These are phyloP conservation scores for Hemistola chrysoprasaria DNA, from an alignment of 2,888 invertebrate genomes.

Conservation along the genomic window DNA sequence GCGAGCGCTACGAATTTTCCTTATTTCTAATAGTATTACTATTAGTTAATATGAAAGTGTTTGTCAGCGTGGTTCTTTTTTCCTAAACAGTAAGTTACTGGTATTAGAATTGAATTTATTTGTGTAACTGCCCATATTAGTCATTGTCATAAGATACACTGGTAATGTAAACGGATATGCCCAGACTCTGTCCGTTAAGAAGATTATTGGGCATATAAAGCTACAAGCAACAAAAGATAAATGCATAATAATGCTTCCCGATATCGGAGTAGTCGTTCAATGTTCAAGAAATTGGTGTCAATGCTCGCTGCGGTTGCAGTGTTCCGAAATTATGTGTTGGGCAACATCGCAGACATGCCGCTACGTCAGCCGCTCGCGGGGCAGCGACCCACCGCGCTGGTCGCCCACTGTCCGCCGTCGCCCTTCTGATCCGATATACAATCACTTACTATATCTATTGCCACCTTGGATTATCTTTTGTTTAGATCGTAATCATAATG, in stretches of 20 bases:
- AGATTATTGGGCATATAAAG: slow-evolving; percentile 25
- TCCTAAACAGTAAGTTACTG: no score
- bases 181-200: slow-evolving; percentile 8
- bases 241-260: slow-evolving; percentile 40
- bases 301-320: slow-evolving; percentile 79
- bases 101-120: no score
- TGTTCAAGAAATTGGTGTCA: slow-evolving; percentile 76
- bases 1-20: slow-evolving; percentile 18
- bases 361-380: slow-evolving; percentile 32
- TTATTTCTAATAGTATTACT: no score
- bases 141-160: not conserved
- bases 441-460: slow-evolving; percentile 53
- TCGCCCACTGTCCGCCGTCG: slow-evolving; percentile 44
- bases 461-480: slow-evolving; percentile 26
- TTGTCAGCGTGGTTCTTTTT: no score
- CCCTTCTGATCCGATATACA: slow-evolving; percentile 66
- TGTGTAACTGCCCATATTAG: no score
- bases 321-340: slow-evolving; percentile 77
- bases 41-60: no score
- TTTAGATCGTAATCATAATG: no score
- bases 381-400: slow-evolving; percentile 53
- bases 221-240: slow-evolving; percentile 29
- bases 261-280: slow-evolving; percentile 57
- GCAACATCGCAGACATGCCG: slow-evolving; percentile 56
- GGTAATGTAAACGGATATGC: slow-evolving; percentile 10